A percentile compares a stretch with the other conserved stretches of the same genome.
These are phyloP conservation scores for Varecia variegata DNA, from an alignment of 2,797 vertebrate genomes.

Conservation along the genomic window DNA sequence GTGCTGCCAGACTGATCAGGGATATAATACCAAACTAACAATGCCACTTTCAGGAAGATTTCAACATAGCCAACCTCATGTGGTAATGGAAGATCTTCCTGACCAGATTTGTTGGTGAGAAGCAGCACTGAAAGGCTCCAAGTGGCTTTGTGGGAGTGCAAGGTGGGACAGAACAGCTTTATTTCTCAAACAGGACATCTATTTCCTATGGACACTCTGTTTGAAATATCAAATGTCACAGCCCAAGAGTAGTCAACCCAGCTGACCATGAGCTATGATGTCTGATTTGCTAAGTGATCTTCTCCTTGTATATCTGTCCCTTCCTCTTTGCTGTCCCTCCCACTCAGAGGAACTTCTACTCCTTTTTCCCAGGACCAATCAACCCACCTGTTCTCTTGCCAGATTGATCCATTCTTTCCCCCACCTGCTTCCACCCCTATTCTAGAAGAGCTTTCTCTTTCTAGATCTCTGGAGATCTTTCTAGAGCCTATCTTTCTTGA, in stretches of 20 bases:
- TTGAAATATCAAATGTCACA: background rate
- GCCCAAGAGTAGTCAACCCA: background rate
- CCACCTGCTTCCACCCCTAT: background rate
- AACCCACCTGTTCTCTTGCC: background rate
- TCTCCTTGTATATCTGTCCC: background rate
- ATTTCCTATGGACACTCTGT: background rate
- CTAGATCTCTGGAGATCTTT: background rate
- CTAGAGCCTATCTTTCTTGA: background rate
- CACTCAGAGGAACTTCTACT: background rate
- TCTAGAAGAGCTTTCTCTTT: background rate
- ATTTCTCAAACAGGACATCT: background rate
- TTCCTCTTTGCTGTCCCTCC: background rate
- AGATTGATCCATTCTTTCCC: background rate
- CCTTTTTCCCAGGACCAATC: background rate
- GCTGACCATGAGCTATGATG: background rate
- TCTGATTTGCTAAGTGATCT: background rate
- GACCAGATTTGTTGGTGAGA: background rate
- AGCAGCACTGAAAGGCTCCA: rapidly evolving
- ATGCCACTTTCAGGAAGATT: background rate
- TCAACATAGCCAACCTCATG: rapidly evolving
- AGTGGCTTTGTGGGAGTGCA: background rate
- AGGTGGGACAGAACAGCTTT: no score
- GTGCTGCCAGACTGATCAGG: background rate
- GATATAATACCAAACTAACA: background rate
- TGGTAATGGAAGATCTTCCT: background rate